phyloP scores from a whole-genome alignment of 2,113 vertebrate species.

The Anhinga anhinga region DNA sequence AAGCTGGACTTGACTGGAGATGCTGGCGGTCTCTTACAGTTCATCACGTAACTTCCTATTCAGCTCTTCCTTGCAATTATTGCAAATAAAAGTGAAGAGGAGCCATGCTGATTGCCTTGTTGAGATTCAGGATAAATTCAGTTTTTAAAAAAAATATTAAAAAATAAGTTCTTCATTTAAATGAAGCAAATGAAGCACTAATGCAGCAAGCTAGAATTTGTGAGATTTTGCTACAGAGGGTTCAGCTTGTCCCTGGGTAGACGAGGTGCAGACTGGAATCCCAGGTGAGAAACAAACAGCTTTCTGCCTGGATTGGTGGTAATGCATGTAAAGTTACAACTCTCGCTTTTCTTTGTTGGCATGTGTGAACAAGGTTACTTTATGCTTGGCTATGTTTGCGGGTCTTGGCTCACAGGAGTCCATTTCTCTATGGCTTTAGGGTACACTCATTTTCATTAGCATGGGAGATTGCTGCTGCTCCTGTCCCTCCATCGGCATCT shows the following conservation, averaged over 20 bases:
- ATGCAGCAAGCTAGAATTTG: neutral
- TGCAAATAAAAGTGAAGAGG: neutral
- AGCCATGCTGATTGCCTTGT: neutral
- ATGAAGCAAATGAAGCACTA: neutral
- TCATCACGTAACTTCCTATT: neutral
- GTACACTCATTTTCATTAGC: neutral
- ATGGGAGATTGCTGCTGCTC: neutral
- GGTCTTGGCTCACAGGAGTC: neutral
- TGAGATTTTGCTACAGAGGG: neutral
- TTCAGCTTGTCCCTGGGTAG: neutral
- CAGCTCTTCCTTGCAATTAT: neutral
- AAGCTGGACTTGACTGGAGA: neutral
- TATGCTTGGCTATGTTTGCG: neutral
- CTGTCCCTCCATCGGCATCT: accelerated
- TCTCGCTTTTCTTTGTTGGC: neutral
- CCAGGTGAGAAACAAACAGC: accelerated
- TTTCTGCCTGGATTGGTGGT: neutral
- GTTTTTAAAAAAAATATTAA: neutral
- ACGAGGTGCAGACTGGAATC: neutral
- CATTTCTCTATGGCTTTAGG: neutral
- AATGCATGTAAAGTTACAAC: neutral
- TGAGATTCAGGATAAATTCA: neutral
- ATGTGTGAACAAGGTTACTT: neutral
- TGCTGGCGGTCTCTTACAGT: neutral
- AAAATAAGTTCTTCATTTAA: neutral